Evolutionary conservation across 2,113 vertebrate species (phyloP), one percentile per base, ranked within the genome.

Genomic region (Oenanthe melanoleuca): DNA sequence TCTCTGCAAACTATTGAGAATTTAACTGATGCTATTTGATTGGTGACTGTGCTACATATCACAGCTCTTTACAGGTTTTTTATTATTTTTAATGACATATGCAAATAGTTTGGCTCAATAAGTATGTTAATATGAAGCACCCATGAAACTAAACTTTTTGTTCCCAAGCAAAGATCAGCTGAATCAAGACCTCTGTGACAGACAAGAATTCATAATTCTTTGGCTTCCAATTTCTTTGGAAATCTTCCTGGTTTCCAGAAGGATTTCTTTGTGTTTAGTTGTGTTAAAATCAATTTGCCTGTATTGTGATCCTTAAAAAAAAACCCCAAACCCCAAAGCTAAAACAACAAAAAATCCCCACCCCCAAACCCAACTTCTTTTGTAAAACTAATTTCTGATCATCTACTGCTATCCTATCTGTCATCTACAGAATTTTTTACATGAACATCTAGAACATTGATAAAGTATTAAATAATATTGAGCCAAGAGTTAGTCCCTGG

Each of bases 391-490:
- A 55, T 26, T 73, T 86, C 55, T 86, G 20, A 82, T 73, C 26
- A 8, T 77, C 86, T 94, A 6, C 65, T 87, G 28, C 73, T 19
- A 9, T 81, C 57, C 24, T 8, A 16, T 81, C 40, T 93, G n/a
- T 88, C 61, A 80, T 69, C 66, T 75, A 14, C 31, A 42, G 71
- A 89, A 61, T 38, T 65, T 93, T 89, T 86, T 72, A 29, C 37
- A 17, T 50, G 28, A 89, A 29, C 74, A 82, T 80, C 40, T 53
- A 69, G 74, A 92, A 88, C 78, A 72, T 23, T 56, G 81, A 79
- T 89, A 72, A 96, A 82, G 75, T 88, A 92, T 86, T 85, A 92
- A 92, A 80, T 80, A 89, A 92, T 57, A 73, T 14, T 80, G n/a
- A 93, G 29, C 53, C 47, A 57, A 63, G 63, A 91, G 37, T 75